These are phyloP conservation scores for Lophotis ruficrista DNA, from an alignment of 2,113 vertebrate species.

Conservation along the genomic window DNA sequence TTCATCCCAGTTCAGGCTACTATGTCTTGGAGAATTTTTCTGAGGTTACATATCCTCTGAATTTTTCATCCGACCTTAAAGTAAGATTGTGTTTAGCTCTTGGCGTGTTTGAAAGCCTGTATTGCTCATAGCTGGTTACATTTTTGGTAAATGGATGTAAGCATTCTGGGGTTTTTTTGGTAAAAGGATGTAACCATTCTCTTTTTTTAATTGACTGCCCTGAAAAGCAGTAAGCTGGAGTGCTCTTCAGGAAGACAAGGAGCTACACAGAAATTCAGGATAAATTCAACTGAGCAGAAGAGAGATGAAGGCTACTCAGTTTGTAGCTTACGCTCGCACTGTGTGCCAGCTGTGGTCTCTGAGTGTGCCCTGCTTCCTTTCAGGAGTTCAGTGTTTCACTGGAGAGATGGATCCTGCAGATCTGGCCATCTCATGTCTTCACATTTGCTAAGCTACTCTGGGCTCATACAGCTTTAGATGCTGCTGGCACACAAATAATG, in stretches of 20 bases:
- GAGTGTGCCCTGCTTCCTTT: not conserved
- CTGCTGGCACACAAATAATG: not conserved
- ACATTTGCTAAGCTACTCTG: not conserved
- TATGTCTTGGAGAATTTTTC: not conserved
- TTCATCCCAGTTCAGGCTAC: not conserved
- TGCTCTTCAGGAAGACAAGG: not conserved
- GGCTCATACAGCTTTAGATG: not conserved
- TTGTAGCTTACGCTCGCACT: accelerated
- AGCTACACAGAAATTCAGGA: not conserved
- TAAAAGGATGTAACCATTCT: not conserved
- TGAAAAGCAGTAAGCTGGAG: not conserved
- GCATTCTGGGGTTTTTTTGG: not conserved
- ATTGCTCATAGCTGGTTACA: not conserved
- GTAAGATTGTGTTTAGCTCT: not conserved
- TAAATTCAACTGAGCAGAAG: not conserved
- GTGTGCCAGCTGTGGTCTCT: not conserved
- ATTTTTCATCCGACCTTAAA: not conserved
- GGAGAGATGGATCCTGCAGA: not conserved
- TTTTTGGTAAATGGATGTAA: not conserved
- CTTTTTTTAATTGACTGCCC: not conserved
- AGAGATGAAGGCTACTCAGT: not conserved
- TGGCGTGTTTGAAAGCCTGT: not conserved
- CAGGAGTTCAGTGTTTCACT: not conserved
- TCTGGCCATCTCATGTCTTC: not conserved
- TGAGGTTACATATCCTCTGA: not conserved